These are phyloP conservation scores for Chiroxiphia lanceolata DNA, from an alignment of 2,797 vertebrate genomes.

Conservation along the genomic window DNA sequence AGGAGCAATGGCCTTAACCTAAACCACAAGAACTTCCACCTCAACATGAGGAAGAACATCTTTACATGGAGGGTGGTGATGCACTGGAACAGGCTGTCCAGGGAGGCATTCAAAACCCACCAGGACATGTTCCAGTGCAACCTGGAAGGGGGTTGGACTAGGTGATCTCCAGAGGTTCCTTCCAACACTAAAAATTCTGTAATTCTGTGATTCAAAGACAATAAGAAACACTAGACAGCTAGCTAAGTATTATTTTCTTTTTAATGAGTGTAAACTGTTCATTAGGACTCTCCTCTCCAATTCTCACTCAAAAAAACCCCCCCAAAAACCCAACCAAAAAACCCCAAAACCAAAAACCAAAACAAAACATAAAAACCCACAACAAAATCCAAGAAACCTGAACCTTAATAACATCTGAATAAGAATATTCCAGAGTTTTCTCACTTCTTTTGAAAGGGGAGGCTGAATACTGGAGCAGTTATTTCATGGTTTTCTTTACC, in stretches of 20 bases:
- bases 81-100: background rate
- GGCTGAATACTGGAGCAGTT: background rate
- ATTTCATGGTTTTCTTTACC: background rate
- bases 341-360: background rate
- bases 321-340: background rate
- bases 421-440: background rate
- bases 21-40: background rate
- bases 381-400: background rate
- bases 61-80: too few species aligned
- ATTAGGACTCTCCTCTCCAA: background rate
- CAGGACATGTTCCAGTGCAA: background rate
- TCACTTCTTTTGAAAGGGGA: background rate
- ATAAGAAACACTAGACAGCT: background rate
- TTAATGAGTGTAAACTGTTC: background rate
- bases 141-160: background rate
- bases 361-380: too few species aligned
- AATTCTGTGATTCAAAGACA: background rate
- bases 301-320: background rate
- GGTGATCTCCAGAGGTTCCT: background rate
- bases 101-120: background rate
- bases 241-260: background rate
- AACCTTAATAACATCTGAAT: background rate
- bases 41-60: background rate
- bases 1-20: background rate
- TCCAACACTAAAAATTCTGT: background rate